Conservation (phyloP, 30 jellyfish, hydroid and myxozoan species). For the Cassiopea andromeda region DNA sequence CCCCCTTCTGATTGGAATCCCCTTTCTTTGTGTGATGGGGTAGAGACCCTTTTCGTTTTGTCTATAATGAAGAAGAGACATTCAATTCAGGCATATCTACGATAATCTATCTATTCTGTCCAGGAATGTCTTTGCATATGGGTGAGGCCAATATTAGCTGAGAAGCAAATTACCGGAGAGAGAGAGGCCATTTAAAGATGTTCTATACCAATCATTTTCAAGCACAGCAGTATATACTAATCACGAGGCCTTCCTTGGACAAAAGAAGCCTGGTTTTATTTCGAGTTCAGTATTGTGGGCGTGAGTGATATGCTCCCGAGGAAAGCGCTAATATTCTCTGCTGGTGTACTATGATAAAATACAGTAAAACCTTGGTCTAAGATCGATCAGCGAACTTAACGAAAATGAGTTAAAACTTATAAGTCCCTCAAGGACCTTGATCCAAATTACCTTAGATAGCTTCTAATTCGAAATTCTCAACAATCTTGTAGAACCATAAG, state of each 20-base stretch:
- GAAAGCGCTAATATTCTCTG: not conserved
- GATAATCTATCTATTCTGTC: not conserved
- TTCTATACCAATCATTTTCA: no score
- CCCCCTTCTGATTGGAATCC: not conserved
- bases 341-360: not conserved
- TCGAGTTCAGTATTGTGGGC: not conserved
- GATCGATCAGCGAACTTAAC: no score
- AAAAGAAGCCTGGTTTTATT: not conserved
- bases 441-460: not conserved
- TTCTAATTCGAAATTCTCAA: not conserved
- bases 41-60: constrained; percentile 15
- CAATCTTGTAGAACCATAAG: no score
- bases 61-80: constrained; percentile 1
- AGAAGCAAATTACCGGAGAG: no score
- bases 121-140: not conserved
- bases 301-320: not conserved
- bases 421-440: not conserved
- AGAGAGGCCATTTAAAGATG: no score
- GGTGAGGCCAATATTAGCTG: not conserved
- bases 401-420: not conserved
- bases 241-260: no score
- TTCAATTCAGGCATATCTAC: not conserved
- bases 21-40: constrained; percentile 12
- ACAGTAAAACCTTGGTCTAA: not conserved
- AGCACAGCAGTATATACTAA: no score